These are phyloP conservation scores for Chelonus formosanus DNA, from an alignment of 2,888 invertebrate species.

Conservation along the genomic window DNA sequence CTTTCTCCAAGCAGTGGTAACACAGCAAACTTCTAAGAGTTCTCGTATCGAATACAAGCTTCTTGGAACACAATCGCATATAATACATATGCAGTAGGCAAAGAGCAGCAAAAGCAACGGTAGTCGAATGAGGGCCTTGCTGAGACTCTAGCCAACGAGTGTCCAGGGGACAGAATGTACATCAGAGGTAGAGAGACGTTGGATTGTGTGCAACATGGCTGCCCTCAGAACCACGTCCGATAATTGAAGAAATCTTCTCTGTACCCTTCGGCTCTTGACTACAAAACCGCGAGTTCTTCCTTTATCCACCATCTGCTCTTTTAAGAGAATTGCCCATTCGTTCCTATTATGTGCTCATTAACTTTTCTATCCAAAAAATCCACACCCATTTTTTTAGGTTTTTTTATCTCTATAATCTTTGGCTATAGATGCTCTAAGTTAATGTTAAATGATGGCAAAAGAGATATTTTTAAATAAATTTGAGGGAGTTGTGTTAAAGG, in stretches of 20 bases:
- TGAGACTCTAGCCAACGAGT: constrained; percentile 50
- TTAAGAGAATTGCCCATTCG: no score
- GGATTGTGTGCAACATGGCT: constrained; percentile 61
- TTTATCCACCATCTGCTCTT: no score
- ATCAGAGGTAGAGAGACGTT: constrained; percentile 46
- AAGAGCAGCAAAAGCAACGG: constrained; percentile 32
- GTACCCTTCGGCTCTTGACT: no score
- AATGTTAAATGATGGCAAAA: no score
- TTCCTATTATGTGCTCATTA: no score
- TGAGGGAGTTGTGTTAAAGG: no score
- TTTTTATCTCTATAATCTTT: no score
- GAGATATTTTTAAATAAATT: no score
- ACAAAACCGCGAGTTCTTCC: no score
- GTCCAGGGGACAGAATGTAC: constrained; percentile 41
- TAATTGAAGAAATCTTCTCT: constrained; percentile 56
- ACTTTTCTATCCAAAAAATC: no score
- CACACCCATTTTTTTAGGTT: no score
- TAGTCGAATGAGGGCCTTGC: constrained; percentile 30
- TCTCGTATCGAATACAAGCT: constrained; percentile 52
- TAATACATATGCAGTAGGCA: constrained; percentile 63
- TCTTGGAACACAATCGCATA: constrained; percentile 64
- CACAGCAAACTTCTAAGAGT: constrained; percentile 36
- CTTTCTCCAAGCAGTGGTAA: neutral
- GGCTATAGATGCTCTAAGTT: no score
- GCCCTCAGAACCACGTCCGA: constrained; percentile 56